Base-by-base conservation (phyloP, 2,113 vertebrate genomes). In the Limnothrissa miodon region DNA sequence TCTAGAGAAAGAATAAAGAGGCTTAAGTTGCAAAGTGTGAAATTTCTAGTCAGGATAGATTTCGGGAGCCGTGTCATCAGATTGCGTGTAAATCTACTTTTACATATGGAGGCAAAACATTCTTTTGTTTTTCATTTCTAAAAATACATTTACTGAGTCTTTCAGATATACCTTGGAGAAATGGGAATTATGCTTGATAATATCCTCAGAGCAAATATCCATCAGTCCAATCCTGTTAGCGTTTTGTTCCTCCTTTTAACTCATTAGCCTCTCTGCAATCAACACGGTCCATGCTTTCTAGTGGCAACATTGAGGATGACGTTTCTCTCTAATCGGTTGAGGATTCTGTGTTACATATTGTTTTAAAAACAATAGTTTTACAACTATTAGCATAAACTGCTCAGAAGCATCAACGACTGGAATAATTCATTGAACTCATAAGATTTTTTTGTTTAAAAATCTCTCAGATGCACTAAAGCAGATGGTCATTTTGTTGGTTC, bases 161-260 rank as follows among this genome's bases (percentile, higher is more conserved):
- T 62, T 62, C 59, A 7, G 25, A 25, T 29, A 62, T 29, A n/a
- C 21, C 19, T 15, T 5, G n/a, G 59, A 62, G n/a, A 3, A 25
- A n/a, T 29, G 1, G n/a, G n/a, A 62, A 62, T 59, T 25, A 23
- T 62, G n/a, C 15, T 66, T 66, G 59, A 1, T 59, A 4, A 4
- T 66, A 25, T 66, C 59, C 29, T 66, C 8, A 29, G n/a, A 29
- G 8, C n/a, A 29, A 25, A 66, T 25, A 29, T 25, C 33, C 25
- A 1, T 33, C n/a, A 29, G 59, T 66, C 59, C 59, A 66, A 66
- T 66, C 59, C 59, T 66, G 59, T 66, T 66, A 66, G n/a, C 59
- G 10, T 9, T 66, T 66, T 66, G 13, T 66, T 25, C 11, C 59
- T 29, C 59, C 59, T 66, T 10, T 33, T 66, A 59, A 25, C 21